Evolutionary conservation across 2,797 vertebrate genomes (phyloP).

Genomic region (Tinamus major): DNA sequence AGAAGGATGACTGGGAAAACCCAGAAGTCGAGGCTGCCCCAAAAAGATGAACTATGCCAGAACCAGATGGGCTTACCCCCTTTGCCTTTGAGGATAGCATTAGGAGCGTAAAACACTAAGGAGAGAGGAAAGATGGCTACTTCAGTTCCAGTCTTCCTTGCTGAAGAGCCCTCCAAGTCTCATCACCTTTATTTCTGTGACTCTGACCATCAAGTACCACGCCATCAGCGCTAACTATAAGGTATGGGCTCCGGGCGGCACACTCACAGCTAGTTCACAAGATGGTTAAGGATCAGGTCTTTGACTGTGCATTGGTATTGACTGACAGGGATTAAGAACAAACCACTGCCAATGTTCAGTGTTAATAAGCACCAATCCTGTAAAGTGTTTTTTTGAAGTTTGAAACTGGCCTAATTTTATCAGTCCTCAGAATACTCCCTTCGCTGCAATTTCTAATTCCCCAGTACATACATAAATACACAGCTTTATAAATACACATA

Average conservation of each 20-base stretch:
- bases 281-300: not conserved
- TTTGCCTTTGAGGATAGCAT: not conserved
- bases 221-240: too few species aligned
- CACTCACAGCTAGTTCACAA: not conserved
- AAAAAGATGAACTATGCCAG: too few species aligned
- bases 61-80: too few species aligned
- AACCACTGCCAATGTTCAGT: not conserved
- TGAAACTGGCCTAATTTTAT: not conserved
- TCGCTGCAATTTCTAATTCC: not conserved
- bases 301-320: not conserved
- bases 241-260: accelerated
- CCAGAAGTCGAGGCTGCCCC: not conserved
- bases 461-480: not conserved
- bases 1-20: not conserved
- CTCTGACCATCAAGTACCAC: too few species aligned
- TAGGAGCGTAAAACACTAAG: not conserved
- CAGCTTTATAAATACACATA: accelerated
- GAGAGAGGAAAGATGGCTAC: not conserved
- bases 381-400: not conserved
- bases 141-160: not conserved
- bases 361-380: not conserved
- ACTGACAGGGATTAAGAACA: not conserved
- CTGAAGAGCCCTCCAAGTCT: not conserved
- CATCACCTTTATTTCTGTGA: not conserved
- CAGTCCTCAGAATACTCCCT: not conserved